phyloP scores from a whole-genome alignment of 2,888 invertebrate genomes.

The Caenorhabditis drosophilae region DNA sequence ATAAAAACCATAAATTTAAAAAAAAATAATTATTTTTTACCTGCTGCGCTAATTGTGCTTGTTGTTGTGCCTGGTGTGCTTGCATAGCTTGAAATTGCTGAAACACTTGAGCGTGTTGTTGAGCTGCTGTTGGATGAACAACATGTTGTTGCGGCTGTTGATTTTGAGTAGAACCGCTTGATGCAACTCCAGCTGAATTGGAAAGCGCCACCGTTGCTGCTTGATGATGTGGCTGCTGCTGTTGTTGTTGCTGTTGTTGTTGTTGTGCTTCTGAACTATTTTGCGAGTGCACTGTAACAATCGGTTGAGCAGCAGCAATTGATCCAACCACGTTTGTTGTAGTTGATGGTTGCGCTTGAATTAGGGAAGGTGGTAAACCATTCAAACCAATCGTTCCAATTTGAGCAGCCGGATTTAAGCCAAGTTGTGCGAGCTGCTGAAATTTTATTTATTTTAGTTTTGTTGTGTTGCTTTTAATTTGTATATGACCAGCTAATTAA shows the following conservation, averaged over 20 bases:
- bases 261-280: constrained; percentile 1
- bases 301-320: neutral
- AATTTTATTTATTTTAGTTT: too few relatives aligned
- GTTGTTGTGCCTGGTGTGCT: constrained; percentile 6
- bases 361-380: neutral
- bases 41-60: constrained; percentile 11
- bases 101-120: constrained; percentile 8
- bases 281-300: neutral
- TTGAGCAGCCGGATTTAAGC: constrained; percentile 1
- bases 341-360: neutral
- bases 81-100: constrained; percentile 10
- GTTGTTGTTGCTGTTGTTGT: constrained; percentile 9
- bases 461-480: too few relatives aligned
- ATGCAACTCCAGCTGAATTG: neutral
- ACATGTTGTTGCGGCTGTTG: constrained; percentile 8
- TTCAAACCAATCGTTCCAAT: neutral
- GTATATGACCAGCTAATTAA: too few relatives aligned
- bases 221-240: constrained; percentile 7
- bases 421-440: constrained; percentile 8
- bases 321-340: neutral
- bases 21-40: neutral
- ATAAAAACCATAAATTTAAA: neutral
- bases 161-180: neutral
- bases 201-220: too few relatives aligned
- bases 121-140: neutral